These are phyloP conservation scores for Lycocerus yunnanus DNA, from an alignment of 2,888 invertebrate species.

Conservation along the genomic window DNA sequence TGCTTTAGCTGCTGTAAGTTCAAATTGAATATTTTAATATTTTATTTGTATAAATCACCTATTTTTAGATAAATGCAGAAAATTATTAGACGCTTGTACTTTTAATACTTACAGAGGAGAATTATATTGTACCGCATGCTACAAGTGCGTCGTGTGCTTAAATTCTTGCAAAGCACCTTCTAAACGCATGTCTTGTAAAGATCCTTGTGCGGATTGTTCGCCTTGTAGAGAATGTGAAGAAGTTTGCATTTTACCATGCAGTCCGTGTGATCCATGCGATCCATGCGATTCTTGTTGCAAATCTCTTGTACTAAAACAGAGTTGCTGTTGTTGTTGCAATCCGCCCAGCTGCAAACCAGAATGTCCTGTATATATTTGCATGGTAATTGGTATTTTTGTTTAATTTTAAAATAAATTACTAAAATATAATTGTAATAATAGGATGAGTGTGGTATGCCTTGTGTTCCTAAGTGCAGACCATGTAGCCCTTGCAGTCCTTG, in stretches of 20 bases:
- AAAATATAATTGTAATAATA: neutral
- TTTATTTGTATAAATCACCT: neutral
- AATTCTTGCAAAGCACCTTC: neutral
- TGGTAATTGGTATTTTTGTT: neutral
- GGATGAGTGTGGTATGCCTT: neutral
- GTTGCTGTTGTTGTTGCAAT: neutral
- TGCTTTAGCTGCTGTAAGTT: constrained; percentile 52
- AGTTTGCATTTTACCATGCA: neutral
- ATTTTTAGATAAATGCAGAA: constrained; percentile 48
- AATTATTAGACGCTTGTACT: constrained; percentile 47
- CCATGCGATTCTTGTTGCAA: neutral
- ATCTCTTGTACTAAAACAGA: neutral
- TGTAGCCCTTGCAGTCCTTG: constrained; percentile 1
- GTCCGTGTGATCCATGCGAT: neutral
- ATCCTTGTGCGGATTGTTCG: neutral
- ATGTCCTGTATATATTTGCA: neutral
- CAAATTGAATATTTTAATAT: neutral
- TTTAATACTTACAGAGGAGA: constrained; percentile 46
- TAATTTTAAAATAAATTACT: neutral
- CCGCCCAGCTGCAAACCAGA: neutral
- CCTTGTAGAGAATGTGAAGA: neutral
- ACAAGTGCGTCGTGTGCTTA: constrained; percentile 21
- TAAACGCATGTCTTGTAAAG: neutral
- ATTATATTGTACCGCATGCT: constrained; percentile 50
- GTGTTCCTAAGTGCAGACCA: constrained; percentile 4